Conservation (phyloP, 2,888 invertebrate species). For the Thumatha senex region DNA sequence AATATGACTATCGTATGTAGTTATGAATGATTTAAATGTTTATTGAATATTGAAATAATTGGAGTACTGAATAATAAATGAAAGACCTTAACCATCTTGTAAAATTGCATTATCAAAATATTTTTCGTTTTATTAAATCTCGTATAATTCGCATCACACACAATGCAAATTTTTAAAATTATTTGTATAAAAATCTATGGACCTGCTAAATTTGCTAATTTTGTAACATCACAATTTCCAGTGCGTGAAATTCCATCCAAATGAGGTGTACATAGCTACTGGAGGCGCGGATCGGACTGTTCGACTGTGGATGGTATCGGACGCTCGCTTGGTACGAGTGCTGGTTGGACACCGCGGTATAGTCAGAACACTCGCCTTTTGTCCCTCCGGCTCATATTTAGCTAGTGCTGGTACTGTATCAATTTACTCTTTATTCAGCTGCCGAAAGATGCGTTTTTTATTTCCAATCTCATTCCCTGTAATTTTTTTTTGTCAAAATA, state of each 20-base stretch:
- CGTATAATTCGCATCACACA: too few relatives aligned
- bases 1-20: too few relatives aligned
- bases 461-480: background rate
- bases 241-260: conserved; percentile 96
- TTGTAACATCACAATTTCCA: conserved; percentile 48
- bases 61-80: too few relatives aligned
- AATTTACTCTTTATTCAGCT: background rate
- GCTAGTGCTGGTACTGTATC: conserved; percentile 89
- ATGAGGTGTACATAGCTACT: conserved; percentile 94
- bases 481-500: too few relatives aligned
- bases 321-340: conserved; percentile 91
- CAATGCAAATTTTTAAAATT: too few relatives aligned
- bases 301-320: conserved; percentile 93
- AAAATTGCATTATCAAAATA: too few relatives aligned
- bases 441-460: background rate
- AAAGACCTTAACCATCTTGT: too few relatives aligned
- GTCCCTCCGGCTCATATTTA: conserved; percentile 92
- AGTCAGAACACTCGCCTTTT: conserved; percentile 91
- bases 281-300: conserved; percentile 96
- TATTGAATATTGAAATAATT: too few relatives aligned
- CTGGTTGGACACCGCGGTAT: conserved; percentile 90
- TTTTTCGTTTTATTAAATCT: too few relatives aligned
- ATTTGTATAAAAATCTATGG: too few relatives aligned
- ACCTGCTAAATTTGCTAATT: too few relatives aligned
- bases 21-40: too few relatives aligned